These are phyloP conservation scores for Propsilocerus akamusi DNA, from an alignment of 1,140 invertebrate species.

Conservation along the genomic window DNA sequence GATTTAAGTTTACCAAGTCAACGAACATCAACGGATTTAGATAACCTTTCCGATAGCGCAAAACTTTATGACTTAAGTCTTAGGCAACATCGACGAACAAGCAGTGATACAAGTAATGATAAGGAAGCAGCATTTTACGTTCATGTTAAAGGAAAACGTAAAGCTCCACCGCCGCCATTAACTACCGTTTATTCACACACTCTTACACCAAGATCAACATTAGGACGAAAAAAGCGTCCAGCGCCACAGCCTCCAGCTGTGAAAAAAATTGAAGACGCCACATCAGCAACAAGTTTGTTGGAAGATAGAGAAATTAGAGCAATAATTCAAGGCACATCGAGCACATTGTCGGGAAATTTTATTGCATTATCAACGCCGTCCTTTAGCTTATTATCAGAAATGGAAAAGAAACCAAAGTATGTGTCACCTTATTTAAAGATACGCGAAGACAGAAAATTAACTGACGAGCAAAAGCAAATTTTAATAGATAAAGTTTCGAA, in stretches of 20 bases:
- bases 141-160: conserved; percentile 54
- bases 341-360: background rate
- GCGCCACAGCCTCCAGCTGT: conserved; percentile 35
- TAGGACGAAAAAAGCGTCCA: conserved; percentile 32
- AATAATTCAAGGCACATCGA: conserved; percentile 5
- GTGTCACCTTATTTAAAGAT: background rate
- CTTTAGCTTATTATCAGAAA: background rate
- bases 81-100: conserved; percentile 23
- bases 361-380: background rate
- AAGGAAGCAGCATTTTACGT: conserved; percentile 25
- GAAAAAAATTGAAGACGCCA: conserved; percentile 6
- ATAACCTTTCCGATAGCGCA: conserved; percentile 16
- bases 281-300: conserved; percentile 1
- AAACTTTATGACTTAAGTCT: conserved; percentile 19
- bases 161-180: conserved; percentile 45
- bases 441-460: background rate
- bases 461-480: background rate
- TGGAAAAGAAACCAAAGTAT: conserved; percentile 3
- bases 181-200: background rate
- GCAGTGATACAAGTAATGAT: conserved; percentile 32
- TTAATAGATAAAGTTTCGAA: background rate
- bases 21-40: conserved; percentile 21
- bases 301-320: conserved; percentile 7
- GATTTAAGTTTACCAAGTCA: conserved; percentile 11
- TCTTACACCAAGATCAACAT: background rate